Percentiles rank a stretch among this genome's conserved stretches.
phyloP scores from a whole-genome alignment of 1,140 invertebrate species.

The Calephelis nemesis region DNA sequence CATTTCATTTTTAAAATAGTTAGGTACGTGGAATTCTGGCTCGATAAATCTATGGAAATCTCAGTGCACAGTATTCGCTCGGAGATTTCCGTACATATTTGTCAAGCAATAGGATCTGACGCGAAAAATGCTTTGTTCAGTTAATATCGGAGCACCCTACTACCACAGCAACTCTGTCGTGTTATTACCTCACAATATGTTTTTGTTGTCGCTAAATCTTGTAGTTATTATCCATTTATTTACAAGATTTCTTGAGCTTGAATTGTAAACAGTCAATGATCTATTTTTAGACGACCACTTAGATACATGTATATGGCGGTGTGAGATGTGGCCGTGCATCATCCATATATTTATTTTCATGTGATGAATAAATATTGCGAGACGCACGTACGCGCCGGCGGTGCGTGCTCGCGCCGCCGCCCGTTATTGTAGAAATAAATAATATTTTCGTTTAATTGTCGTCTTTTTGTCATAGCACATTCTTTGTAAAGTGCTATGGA shows the following conservation, averaged over 20 bases:
- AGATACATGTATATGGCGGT: slow-evolving; percentile 56
- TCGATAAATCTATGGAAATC: no score
- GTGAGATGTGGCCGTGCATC: slow-evolving; percentile 49
- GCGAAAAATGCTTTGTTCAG: slow-evolving; percentile 29
- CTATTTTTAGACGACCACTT: slow-evolving; percentile 61
- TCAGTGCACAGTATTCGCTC: no score
- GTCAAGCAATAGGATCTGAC: no score
- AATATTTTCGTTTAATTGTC: slow-evolving; percentile 76
- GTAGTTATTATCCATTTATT: slow-evolving; percentile 59
- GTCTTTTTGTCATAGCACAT: slow-evolving; percentile 42
- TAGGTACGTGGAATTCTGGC: background rate
- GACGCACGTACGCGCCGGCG: slow-evolving; percentile 65
- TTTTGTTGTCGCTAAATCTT: slow-evolving; percentile 69
- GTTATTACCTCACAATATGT: slow-evolving; percentile 73
- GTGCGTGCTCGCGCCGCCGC: slow-evolving; percentile 46
- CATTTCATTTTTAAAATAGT: slow-evolving; percentile 12
- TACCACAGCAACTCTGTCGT: slow-evolving; percentile 54
- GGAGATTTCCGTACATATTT: no score
- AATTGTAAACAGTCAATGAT: slow-evolving; percentile 53
- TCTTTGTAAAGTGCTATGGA: no score
- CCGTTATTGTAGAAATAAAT: slow-evolving; percentile 77
- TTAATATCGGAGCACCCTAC: slow-evolving; percentile 48
- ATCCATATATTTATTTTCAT: slow-evolving; percentile 69
- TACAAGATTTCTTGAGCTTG: slow-evolving; percentile 50
- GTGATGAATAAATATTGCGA: slow-evolving; percentile 72